Conservation (phyloP, 2,888 invertebrate genomes). For the Dolichomitus sp. region DNA sequence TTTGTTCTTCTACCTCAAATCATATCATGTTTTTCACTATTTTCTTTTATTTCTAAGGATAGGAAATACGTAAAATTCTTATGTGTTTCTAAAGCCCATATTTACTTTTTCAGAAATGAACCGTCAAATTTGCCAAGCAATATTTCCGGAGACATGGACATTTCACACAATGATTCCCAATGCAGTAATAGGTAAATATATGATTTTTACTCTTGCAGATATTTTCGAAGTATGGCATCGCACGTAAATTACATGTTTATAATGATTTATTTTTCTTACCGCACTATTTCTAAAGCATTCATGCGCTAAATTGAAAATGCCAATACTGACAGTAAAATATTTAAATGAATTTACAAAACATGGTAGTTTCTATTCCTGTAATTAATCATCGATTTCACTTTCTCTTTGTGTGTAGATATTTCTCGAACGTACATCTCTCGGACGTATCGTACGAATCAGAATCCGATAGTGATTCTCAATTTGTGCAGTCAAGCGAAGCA, state of each 20-base stretch:
- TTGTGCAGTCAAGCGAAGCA: not conserved
- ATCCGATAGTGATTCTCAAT: not conserved
- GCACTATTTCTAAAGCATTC: not conserved
- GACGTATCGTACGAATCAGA: constrained; percentile 18
- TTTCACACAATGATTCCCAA: constrained; percentile 10
- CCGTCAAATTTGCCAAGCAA: not conserved
- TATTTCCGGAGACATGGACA: constrained; percentile 10
- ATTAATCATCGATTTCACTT: too few species aligned
- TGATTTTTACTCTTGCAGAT: not conserved
- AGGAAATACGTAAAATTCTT: constrained; percentile 7
- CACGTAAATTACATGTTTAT: too few species aligned
- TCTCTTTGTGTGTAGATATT: not conserved
- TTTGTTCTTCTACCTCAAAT: too few species aligned
- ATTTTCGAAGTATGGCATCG: not conserved
- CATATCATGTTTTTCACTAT: not conserved
- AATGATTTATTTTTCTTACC: not conserved
- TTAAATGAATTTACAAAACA: too few species aligned
- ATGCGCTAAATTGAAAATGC: not conserved
- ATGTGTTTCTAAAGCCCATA: too few species aligned
- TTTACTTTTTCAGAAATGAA: too few species aligned
- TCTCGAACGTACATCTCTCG: constrained; percentile 13
- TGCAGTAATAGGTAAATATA: constrained; percentile 7
- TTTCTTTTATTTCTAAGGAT: constrained; percentile 8
- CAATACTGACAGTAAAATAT: not conserved
- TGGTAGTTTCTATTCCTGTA: too few species aligned